Conservation (phyloP, 2,888 invertebrate genomes). For the Drosophila demipolita region DNA sequence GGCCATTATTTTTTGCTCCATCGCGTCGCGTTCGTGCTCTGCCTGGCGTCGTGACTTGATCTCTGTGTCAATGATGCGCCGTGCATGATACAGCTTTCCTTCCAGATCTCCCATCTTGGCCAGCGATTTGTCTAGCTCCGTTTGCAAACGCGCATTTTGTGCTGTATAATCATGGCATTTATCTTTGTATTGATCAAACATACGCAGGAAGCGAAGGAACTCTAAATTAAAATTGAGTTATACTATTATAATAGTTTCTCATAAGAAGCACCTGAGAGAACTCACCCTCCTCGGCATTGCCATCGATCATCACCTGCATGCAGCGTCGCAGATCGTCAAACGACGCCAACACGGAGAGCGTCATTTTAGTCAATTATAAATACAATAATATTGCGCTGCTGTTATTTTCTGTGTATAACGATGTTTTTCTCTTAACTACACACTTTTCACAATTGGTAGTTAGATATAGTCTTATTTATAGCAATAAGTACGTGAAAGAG, state of each 20-base stretch:
- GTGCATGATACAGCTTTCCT: constrained; percentile 92
- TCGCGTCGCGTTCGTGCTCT: constrained; percentile 90
- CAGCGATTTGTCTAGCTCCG: constrained; percentile 89
- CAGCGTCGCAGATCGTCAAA: constrained; percentile 91
- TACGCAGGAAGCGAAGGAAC: constrained; percentile 90
- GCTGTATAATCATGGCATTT: constrained; percentile 90
- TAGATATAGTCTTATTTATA: constrained; percentile 16
- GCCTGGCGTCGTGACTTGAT: constrained; percentile 89
- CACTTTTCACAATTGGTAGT: not conserved
- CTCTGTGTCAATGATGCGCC: constrained; percentile 92
- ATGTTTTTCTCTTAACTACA: not conserved
- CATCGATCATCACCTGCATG: constrained; percentile 88
- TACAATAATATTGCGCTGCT: not conserved
- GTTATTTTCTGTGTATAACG: not conserved
- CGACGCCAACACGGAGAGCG: constrained; percentile 88
- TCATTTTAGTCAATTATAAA: constrained; percentile 63
- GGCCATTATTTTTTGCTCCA: constrained; percentile 90
- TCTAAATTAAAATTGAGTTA: constrained; percentile 85
- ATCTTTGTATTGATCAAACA: constrained; percentile 89
- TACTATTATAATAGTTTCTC: not conserved
- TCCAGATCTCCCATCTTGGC: constrained; percentile 91
- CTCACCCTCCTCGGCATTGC: constrained; percentile 90
- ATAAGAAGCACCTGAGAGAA: not conserved
- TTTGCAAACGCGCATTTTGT: constrained; percentile 90
- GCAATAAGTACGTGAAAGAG: constrained; percentile 39